These are phyloP conservation scores for Atta texana DNA, from an alignment of 1,140 invertebrate genomes.

Conservation along the genomic window DNA sequence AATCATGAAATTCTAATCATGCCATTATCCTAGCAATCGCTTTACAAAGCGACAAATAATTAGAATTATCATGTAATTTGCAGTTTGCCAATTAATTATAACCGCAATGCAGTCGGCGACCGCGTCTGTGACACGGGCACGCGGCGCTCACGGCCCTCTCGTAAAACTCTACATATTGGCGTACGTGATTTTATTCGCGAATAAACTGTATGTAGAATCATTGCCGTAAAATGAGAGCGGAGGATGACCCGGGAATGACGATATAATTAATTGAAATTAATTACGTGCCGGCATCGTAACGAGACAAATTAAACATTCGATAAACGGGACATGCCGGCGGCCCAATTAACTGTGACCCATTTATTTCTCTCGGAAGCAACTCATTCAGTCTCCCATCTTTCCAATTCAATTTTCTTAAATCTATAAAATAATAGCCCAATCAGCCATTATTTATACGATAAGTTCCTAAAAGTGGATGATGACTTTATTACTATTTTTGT, in stretches of 20 bases:
- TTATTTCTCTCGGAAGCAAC: constrained; percentile 55
- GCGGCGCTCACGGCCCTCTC: not conserved
- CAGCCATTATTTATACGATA: not conserved
- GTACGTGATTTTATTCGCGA: constrained; percentile 57
- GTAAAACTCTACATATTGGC: constrained; percentile 58
- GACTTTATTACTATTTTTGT: not conserved
- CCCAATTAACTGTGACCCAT: constrained; percentile 70
- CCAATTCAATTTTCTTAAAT: constrained; percentile 55
- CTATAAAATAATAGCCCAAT: constrained; percentile 16
- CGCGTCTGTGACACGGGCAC: constrained; percentile 25
- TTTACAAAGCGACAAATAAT: constrained; percentile 65
- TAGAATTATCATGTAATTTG: constrained; percentile 63
- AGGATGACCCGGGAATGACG: constrained; percentile 52
- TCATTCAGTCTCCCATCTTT: not conserved
- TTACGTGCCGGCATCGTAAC: constrained; percentile 70
- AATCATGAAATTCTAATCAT: constrained; percentile 62
- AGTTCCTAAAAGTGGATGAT: not conserved
- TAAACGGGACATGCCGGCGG: constrained; percentile 72
- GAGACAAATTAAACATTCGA: constrained; percentile 80
- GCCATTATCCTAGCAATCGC: constrained; percentile 54
- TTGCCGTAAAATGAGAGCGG: constrained; percentile 50
- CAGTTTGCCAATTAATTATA: constrained; percentile 64
- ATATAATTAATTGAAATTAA: constrained; percentile 79
- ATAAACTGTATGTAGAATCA: constrained; percentile 49
- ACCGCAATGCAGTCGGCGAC: constrained; percentile 36